Conservation (phyloP, 2,113 vertebrate species). For the Nothocercus nigrocapillus region DNA sequence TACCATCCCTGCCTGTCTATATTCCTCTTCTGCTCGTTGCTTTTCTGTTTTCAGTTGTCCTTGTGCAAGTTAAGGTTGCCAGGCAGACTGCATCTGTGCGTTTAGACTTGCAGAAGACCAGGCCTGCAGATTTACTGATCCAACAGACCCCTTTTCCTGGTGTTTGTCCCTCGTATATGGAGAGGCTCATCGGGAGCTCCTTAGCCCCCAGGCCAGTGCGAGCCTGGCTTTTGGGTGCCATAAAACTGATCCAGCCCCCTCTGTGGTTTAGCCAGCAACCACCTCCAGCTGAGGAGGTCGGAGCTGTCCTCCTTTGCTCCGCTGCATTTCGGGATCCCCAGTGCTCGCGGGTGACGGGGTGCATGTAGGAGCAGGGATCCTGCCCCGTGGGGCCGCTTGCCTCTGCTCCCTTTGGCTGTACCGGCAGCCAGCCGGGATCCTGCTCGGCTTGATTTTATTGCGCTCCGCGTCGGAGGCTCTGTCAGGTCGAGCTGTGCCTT, state of each 20-base stretch:
- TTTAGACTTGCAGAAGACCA: background rate
- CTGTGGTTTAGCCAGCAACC: background rate
- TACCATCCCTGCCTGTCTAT: background rate
- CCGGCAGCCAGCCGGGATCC: background rate
- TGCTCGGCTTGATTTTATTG: background rate
- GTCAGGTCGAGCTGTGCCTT: background rate
- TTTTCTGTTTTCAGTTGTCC: background rate
- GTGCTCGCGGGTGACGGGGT: background rate
- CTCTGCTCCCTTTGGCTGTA: background rate
- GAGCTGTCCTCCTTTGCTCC: background rate
- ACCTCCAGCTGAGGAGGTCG: too few species aligned
- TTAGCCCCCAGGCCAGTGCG: background rate
- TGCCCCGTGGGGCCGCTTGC: background rate
- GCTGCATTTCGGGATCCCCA: background rate
- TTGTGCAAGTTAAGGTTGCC: background rate
- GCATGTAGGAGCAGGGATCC: background rate
- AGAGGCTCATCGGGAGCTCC: background rate
- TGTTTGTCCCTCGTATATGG: too few species aligned
- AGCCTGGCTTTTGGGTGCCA: background rate
- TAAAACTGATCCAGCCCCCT: background rate
- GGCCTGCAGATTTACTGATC: background rate
- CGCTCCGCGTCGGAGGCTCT: background rate
- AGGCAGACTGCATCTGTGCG: background rate
- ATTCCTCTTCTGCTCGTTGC: background rate
- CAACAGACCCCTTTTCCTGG: background rate